Evolutionary conservation across 2,113 vertebrate genomes (phyloP), one percentile per base, ranked within the genome.

Genomic region (Lagopus leucura): DNA sequence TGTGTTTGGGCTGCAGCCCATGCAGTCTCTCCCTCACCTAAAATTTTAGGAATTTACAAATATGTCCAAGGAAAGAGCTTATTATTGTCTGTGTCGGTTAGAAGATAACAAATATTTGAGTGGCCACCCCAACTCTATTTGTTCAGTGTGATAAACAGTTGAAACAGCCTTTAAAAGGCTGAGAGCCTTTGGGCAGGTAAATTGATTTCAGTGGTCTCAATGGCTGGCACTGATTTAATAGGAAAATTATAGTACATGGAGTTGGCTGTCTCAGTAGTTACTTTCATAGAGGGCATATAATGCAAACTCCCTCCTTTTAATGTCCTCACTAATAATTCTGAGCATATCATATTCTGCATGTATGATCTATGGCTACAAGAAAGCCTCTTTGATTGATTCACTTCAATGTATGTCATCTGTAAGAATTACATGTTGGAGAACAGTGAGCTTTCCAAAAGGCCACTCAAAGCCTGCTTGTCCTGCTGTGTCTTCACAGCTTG

Each of bases 21-120:
- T 40, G 47, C 65, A 43, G n/a, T 14, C 11, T 24, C 34, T 71
- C 10, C 79, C 43, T 30, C 65, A 67, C 57, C 45, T 91, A 22
- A 58, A 32, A 57, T 30, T 76, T 79, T 6, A 4, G 15, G 77
- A 86, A 72, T 75, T 86, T 82, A 74, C 27, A 50, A 38, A 73
- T 12, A 34, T 4, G 18, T 72, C 34, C 77, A 92, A 82, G 45
- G 61, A 30, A 89, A 82, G 30, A 88, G 52, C 20, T 86, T 94
- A 89, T 89, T 80, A 42, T 38, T 86, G 50, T 52, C 82, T 61
- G 8, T 28, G 34, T 74, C 58, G 42, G 45, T 71, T 78, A 75
- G 58, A 92, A 83, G 15, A 58, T 55, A 93, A 90, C 45, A 86
- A 94, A 48, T 91, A 88, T 63, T 78, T 88, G n/a, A 80, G 42